Conservation (phyloP, 2,113 vertebrate genomes). For the Dendrocopos noguchii region DNA sequence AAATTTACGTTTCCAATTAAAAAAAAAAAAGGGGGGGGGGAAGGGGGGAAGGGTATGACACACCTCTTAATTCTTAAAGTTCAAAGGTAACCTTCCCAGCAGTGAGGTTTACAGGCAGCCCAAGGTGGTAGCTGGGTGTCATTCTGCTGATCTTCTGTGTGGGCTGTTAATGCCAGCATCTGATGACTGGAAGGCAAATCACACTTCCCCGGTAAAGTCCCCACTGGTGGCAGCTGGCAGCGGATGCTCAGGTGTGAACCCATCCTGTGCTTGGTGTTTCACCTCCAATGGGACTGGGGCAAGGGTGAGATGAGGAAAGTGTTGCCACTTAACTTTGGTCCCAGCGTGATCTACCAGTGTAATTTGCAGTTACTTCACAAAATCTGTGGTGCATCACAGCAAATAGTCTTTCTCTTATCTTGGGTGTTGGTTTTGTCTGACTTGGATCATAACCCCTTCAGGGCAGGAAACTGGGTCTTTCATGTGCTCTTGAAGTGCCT, state of each 20-base stretch:
- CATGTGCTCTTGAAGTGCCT: background rate
- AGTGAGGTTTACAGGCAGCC: background rate
- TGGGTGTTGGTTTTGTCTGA: background rate
- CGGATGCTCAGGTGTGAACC: rapidly evolving
- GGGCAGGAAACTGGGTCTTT: background rate
- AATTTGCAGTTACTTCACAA: background rate
- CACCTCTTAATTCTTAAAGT: background rate
- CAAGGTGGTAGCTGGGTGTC: background rate
- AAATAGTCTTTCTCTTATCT: background rate
- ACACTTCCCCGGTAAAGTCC: background rate
- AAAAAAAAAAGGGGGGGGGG: background rate
- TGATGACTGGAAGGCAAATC: background rate
- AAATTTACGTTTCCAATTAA: background rate
- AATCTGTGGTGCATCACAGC: background rate
- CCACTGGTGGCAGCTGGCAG: background rate
- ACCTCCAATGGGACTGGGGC: rapidly evolving
- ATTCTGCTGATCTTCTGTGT: rapidly evolving
- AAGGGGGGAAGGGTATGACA: no score
- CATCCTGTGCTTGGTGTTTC: rapidly evolving
- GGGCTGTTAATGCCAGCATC: background rate
- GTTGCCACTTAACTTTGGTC: background rate
- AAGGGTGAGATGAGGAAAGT: background rate
- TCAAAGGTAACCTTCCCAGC: background rate
- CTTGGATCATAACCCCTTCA: background rate
- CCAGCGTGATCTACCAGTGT: background rate